Conservation (phyloP, 2,797 vertebrate species). For the Urocyon cinereoargenteus region DNA sequence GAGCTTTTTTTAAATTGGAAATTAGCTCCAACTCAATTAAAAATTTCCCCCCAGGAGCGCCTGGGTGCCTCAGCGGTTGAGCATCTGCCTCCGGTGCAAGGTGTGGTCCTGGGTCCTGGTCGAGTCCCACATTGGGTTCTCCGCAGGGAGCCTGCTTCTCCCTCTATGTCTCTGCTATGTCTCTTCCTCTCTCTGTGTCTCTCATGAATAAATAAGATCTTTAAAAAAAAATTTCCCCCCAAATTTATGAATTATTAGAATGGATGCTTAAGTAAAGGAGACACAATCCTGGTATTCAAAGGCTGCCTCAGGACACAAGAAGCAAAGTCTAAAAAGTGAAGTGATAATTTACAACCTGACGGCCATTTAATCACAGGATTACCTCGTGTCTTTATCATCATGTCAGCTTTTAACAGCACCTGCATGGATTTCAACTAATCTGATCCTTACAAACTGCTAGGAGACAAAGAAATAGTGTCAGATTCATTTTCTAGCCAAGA, state of each 20-base stretch:
- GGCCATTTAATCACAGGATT: neutral
- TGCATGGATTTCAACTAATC: neutral
- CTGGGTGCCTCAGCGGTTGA: neutral
- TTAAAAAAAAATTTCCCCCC: neutral
- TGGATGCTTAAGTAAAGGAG: neutral
- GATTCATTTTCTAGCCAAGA: neutral
- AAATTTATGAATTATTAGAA: neutral
- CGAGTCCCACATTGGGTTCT: neutral
- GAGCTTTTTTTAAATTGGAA: neutral
- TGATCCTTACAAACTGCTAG: neutral
- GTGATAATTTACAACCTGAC: neutral
- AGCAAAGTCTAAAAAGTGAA: slow-evolving; percentile 36
- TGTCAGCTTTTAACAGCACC: neutral
- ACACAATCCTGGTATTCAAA: neutral
- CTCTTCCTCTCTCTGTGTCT: neutral
- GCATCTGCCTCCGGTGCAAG: accelerated
- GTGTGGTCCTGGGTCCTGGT: neutral
- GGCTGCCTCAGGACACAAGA: neutral
- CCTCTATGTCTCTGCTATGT: neutral
- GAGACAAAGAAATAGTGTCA: neutral
- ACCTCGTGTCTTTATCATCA: neutral
- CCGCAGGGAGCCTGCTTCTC: neutral
- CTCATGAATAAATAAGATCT: neutral
- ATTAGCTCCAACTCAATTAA: slow-evolving; percentile 28
- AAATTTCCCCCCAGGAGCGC: neutral